Evolutionary conservation across 2,113 vertebrate genomes (phyloP).

Genomic region (Actenoides lindsayi): DNA sequence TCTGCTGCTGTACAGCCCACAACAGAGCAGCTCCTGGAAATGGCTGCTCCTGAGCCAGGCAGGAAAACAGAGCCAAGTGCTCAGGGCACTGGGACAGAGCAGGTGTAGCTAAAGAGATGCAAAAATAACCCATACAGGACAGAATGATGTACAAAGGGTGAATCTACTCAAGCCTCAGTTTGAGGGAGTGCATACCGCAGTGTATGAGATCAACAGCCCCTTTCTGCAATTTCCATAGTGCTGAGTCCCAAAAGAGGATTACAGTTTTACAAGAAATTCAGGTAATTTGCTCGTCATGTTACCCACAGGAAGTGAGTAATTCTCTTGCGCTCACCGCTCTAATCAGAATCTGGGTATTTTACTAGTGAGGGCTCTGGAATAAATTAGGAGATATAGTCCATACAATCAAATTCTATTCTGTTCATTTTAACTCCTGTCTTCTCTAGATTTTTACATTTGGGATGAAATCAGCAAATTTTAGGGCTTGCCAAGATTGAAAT

Average conservation of each 20-base stretch:
- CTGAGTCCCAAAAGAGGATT: conserved; percentile 50
- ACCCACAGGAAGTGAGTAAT: conserved; percentile 60
- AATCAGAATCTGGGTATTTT: conserved; percentile 60
- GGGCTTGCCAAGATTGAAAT: conserved; percentile 36
- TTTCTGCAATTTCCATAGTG: neutral
- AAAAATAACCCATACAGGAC: neutral
- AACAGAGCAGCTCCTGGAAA: neutral
- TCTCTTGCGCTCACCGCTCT: conserved; percentile 4
- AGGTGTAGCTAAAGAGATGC: neutral
- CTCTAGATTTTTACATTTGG: conserved; percentile 55
- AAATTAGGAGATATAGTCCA: conserved; percentile 53
- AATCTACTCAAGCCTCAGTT: neutral
- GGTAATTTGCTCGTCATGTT: conserved; percentile 60
- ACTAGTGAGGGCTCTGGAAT: conserved; percentile 57
- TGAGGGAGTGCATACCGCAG: neutral
- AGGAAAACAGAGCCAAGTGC: neutral
- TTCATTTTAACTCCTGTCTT: conserved; percentile 55
- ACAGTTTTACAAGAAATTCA: conserved; percentile 50
- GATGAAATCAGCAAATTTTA: conserved; percentile 66
- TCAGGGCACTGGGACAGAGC: neutral
- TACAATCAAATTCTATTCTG: conserved; percentile 69
- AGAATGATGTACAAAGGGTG: neutral
- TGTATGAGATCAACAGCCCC: neutral
- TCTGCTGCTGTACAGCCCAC: accelerated
- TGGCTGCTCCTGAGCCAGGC: neutral